phyloP scores from a whole-genome alignment of 53 echinoderm and acorn worm genomes.

The Arbacia lixula region DNA sequence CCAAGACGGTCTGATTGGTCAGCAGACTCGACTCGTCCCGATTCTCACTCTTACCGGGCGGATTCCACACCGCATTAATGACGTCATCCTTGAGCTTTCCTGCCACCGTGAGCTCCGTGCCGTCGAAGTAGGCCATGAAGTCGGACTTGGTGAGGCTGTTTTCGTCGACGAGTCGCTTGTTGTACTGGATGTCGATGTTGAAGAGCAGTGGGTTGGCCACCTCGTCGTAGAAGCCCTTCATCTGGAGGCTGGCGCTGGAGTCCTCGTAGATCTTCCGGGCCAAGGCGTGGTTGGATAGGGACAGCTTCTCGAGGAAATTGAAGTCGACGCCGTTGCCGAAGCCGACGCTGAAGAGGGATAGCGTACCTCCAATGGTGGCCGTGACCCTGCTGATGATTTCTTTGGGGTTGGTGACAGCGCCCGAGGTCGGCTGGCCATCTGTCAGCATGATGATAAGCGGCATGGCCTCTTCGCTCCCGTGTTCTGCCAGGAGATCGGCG shows the following conservation, averaged over 20 bases:
- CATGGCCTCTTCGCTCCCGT: constrained; percentile 47
- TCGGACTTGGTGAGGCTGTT: constrained; percentile 68
- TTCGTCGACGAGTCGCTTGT: constrained; percentile 54
- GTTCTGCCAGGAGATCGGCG: constrained; percentile 48
- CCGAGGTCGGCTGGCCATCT: constrained; percentile 78
- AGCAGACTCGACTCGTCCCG: constrained; percentile 18
- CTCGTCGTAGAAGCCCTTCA: constrained; percentile 91
- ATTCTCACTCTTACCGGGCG: background rate
- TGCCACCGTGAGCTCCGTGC: constrained; percentile 90
- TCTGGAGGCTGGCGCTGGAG: constrained; percentile 73
- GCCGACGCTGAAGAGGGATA: constrained; percentile 84
- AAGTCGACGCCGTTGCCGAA: constrained; percentile 85
- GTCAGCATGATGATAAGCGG: constrained; percentile 90
- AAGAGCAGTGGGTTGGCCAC: constrained; percentile 92
- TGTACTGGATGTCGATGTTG: constrained; percentile 80
- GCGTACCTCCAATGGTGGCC: constrained; percentile 50
- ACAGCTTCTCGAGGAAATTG: constrained; percentile 74
- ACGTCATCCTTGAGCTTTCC: constrained; percentile 75
- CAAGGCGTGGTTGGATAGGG: constrained; percentile 79
- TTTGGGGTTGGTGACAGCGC: constrained; percentile 57
- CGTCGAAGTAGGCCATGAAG: constrained; percentile 88
- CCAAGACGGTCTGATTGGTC: constrained; percentile 17
- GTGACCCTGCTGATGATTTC: constrained; percentile 31
- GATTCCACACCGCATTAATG: constrained; percentile 4
- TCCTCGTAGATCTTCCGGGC: constrained; percentile 88